Evolutionary conservation across 2,797 vertebrate genomes (phyloP), one percentile per base, ranked within the genome.

Genomic region (Echeneis naucrates): DNA sequence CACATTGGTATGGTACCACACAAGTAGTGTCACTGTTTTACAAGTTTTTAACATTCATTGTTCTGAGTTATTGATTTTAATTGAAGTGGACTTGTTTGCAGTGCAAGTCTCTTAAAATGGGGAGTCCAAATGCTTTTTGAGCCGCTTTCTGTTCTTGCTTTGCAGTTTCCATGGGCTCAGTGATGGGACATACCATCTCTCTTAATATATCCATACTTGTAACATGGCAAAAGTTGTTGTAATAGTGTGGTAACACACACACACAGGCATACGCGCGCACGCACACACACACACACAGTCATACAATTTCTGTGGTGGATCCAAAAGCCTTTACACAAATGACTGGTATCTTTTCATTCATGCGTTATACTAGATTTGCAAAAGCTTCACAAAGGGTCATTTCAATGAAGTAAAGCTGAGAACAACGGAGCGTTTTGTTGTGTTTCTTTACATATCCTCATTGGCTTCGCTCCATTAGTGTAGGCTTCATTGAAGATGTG

Each of bases 241-340:
- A 53, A 54, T 27, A 27, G 26, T 1, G 10, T 64, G 4, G 32
- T 80, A 44, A 81, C 82, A n/a, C n/a, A n/a, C n/a, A n/a, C n/a
- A n/a, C n/a, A n/a, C n/a, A n/a, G n/a, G n/a, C n/a, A n/a, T n/a
- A n/a, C n/a, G n/a, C n/a, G n/a, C n/a, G n/a, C n/a, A n/a, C n/a
- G n/a, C n/a, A n/a, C n/a, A n/a, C n/a, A n/a, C 45, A 66, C 30
- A 68, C 45, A 16, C 30, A 26, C 24, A 16, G 19, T 62, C 59
- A 42, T 35, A 38, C 33, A 57, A 59, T 53, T 78, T 76, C 51
- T 64, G 21, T 14, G 57, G 14, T 17, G 8, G 24, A 21, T 26
- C 21, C 47, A 60, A 76, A 87, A 56, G 81, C 77, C 55, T 78
- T 58, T 17, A 57, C 65, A 26, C 58, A 54, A 55, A 72, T 75